Percentiles rank a stretch among this genome's conserved stretches.
Evolutionary conservation across 2,888 invertebrate genomes (phyloP).

Genomic region (Drosophila melanosoma): DNA sequence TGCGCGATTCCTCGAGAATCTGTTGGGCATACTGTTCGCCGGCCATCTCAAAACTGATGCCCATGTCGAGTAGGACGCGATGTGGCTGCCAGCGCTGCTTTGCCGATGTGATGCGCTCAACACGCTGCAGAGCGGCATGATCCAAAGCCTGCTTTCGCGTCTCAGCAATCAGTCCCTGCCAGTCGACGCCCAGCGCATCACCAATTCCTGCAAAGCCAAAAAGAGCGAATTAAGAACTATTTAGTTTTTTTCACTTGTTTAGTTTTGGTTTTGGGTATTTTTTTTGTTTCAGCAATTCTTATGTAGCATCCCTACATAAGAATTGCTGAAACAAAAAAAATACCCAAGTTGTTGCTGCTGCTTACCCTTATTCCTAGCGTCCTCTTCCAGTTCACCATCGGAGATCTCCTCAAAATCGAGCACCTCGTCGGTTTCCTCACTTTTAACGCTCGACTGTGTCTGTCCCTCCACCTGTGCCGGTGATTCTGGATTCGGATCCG

Average conservation of each 20-base stretch:
- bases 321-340: too few relatives aligned
- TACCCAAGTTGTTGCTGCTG: slow-evolving; percentile 11
- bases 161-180: slow-evolving; percentile 95
- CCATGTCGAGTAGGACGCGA: slow-evolving; percentile 91
- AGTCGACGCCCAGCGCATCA: slow-evolving; percentile 97
- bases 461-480: neutral
- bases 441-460: slow-evolving; percentile 55
- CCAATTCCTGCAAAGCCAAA: slow-evolving; percentile 86
- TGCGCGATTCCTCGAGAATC: slow-evolving; percentile 83
- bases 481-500: slow-evolving; percentile 43
- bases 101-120: slow-evolving; percentile 86
- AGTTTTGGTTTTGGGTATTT: neutral
- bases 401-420: slow-evolving; percentile 96
- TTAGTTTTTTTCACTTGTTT: neutral
- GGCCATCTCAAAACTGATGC: slow-evolving; percentile 92
- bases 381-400: slow-evolving; percentile 95
- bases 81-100: slow-evolving; percentile 93
- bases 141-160: slow-evolving; percentile 85
- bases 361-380: slow-evolving; percentile 88
- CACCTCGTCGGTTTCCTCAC: slow-evolving; percentile 81
- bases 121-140: slow-evolving; percentile 74
- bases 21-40: slow-evolving; percentile 88
- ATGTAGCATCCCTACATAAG: too few relatives aligned
- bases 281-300: neutral
- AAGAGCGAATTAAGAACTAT: slow-evolving; percentile 5